A percentile compares a stretch with the other conserved stretches of the same genome.
phyloP scores from a whole-genome alignment of 2,797 vertebrate species.

The Tympanoctomys barrerae region DNA sequence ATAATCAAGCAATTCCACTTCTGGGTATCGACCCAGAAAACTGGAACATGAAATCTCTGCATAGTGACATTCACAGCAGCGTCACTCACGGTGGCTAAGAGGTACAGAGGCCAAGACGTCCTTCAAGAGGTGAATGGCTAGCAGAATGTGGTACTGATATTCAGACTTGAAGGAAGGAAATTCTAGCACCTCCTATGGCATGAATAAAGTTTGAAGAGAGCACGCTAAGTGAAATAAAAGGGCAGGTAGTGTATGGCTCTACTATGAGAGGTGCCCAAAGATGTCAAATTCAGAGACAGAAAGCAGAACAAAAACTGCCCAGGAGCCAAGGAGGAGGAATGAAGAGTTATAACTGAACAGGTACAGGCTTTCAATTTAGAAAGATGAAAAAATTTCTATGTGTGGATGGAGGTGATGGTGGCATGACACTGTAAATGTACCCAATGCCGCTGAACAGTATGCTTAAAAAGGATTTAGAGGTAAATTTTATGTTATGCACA shows the following conservation, averaged over 20 bases:
- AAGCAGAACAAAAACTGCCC: background rate
- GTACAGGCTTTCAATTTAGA: background rate
- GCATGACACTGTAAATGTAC: background rate
- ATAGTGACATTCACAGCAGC: background rate
- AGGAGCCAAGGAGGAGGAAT: background rate
- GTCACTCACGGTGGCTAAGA: background rate
- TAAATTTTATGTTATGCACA: background rate
- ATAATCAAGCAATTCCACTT: background rate
- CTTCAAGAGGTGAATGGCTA: background rate
- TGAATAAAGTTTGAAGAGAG: background rate
- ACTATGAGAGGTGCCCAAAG: background rate
- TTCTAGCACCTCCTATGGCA: background rate
- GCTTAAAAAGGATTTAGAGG: background rate
- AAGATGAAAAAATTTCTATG: background rate
- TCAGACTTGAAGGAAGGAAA: background rate
- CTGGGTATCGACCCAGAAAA: background rate
- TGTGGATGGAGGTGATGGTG: accelerated
- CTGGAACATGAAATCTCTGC: background rate
- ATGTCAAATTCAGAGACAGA: background rate
- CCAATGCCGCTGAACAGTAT: background rate
- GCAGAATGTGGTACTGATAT: background rate
- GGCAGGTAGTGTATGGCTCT: background rate
- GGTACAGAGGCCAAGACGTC: background rate
- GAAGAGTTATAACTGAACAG: background rate
- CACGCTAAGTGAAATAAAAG: background rate